Base-by-base conservation (phyloP, 2,113 vertebrate genomes). In the Pagrus major region DNA sequence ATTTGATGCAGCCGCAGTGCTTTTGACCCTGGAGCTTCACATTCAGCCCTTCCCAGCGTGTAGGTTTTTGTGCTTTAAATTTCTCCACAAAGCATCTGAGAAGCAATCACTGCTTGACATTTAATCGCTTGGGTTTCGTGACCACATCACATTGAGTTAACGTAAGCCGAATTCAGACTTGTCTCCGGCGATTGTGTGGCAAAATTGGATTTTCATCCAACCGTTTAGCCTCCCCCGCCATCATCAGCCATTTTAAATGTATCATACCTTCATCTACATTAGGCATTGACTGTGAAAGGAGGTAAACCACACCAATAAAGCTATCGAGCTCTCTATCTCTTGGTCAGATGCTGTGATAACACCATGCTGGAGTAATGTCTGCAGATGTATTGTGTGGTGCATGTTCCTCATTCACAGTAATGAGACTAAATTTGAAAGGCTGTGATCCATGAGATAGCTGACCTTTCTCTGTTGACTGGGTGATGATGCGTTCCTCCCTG, bases 121-220 rank as follows among this genome's bases (percentile, higher is more conserved):
- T 81, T 91, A 86, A 93, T 90, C 87, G 67, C 59, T 76, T 3
- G n/a, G 71, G 37, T 71, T 81, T 73, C 84, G 83, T 76, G 85
- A 47, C 67, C 86, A 76, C 85, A 84, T 89, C 88, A 77, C 89
- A 65, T 64, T 67, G 59, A 85, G 58, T 89, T 89, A 88, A 88
- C 80, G 35, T 73, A 67, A 72, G 81, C 69, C 16, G 14, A 85
- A 88, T 70, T 78, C 69, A 61, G 75, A 51, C 86, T 75, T 60
- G 78, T 92, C 91, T 90, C 86, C 35, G 44, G 74, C 77, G 86
- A 93, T 90, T 90, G 90, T 87, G 75, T 46, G 76, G 71, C 68
- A 80, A 91, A 93, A 93, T 94, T 89, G 90, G 92, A 92, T 92
- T 91, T 91, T 84, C 83, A 88, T 83, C 78, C 89, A 81, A 86